phyloP scores from a whole-genome alignment of 2,797 vertebrate genomes.

The Rhyacichthys aspro region DNA sequence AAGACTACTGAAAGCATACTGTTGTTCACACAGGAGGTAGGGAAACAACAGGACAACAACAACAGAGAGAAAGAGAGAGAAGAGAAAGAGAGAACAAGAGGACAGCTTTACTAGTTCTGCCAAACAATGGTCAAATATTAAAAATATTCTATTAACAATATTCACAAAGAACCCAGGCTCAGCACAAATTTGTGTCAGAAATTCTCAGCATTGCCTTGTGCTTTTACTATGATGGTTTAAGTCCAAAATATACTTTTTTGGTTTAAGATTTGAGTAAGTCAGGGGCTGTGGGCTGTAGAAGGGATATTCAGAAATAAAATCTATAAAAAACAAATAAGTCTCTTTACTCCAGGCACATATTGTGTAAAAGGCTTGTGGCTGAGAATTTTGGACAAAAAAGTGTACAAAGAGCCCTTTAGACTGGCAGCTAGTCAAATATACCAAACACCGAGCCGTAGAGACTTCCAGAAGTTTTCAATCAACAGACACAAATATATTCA shows the following conservation, averaged over 20 bases:
- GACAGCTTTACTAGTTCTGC: conserved; percentile 83
- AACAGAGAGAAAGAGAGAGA: conserved; percentile 56
- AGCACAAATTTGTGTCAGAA: conserved; percentile 76
- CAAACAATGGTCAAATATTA: conserved; percentile 85
- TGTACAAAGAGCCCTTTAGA: conserved; percentile 58
- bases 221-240: conserved; percentile 67
- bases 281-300: conserved; percentile 45
- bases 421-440: conserved; percentile 76
- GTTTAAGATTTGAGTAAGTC: conserved; percentile 46
- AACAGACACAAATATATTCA: conserved; percentile 46
- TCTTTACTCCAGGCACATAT: conserved; percentile 71
- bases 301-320: conserved; percentile 25
- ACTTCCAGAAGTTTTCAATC: conserved; percentile 68
- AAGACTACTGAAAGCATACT: conserved; percentile 80
- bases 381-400: conserved; percentile 77
- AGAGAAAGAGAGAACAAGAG: conserved; percentile 62
- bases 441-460: conserved; percentile 61
- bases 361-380: conserved; percentile 74
- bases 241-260: conserved; percentile 41
- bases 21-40: conserved; percentile 74
- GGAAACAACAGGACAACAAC: conserved; percentile 75
- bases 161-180: conserved; percentile 79
- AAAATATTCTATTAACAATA: conserved; percentile 88
- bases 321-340: conserved; percentile 37
- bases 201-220: conserved; percentile 80